These are phyloP conservation scores for Semicossyphus pulcher DNA, from an alignment of 2,113 vertebrate genomes.

Conservation along the genomic window DNA sequence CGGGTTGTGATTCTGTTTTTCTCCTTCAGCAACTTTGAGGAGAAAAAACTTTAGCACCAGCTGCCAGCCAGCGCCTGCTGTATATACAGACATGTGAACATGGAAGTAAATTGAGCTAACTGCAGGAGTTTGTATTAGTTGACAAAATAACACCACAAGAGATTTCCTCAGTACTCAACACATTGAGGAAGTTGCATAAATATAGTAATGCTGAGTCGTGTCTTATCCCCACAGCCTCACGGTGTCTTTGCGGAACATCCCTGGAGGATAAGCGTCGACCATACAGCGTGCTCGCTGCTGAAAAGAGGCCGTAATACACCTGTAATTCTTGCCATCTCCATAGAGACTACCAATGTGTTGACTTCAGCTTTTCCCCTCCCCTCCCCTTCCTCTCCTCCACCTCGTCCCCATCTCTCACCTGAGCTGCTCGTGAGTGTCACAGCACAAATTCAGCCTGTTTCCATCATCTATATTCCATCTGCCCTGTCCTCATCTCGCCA, in stretches of 20 bases:
- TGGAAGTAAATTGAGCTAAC: neutral
- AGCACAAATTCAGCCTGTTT: conserved; percentile 44
- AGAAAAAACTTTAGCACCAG: conserved; percentile 31
- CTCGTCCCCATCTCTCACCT: conserved; percentile 19
- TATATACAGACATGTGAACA: neutral
- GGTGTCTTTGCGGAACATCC: conserved; percentile 19
- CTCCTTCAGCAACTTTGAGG: conserved; percentile 43
- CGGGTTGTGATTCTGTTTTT: conserved; percentile 16
- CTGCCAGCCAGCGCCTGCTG: conserved; percentile 20
- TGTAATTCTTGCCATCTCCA: conserved; percentile 46
- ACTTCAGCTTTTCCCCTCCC: conserved; percentile 50
- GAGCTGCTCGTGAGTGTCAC: neutral
- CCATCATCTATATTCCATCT: conserved; percentile 58
- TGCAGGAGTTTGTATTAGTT: neutral
- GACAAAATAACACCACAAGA: conserved; percentile 30
- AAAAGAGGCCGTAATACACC: conserved; percentile 50
- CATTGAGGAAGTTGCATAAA: conserved; percentile 35
- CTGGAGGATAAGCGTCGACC: conserved; percentile 11
- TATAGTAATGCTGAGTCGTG: conserved; percentile 51
- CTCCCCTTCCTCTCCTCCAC: neutral
- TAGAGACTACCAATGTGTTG: conserved; percentile 43
- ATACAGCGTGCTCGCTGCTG: conserved; percentile 11
- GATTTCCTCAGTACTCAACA: conserved; percentile 21
- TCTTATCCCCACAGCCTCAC: conserved; percentile 40
- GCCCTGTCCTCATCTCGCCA: conserved; percentile 39